Evolutionary conservation across 1,140 invertebrate genomes (phyloP), one percentile per base, ranked within the genome.

Genomic region (Papilio dardanus): DNA sequence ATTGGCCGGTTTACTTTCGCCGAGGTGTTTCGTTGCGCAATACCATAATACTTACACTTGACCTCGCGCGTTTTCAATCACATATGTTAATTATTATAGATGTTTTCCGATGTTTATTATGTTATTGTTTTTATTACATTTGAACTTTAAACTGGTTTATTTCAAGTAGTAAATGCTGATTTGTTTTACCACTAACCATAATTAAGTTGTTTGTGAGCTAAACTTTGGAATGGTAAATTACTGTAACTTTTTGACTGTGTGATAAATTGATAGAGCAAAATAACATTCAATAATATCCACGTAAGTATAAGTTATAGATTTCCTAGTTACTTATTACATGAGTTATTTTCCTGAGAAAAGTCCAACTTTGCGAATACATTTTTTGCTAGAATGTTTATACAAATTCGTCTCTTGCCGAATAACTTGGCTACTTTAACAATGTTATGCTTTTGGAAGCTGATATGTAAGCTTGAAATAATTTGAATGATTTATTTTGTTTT

Each of bases 1-100:
- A 85, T 89, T 87, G 84, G 83, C 84, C 82, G 87, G 83, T 86
- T 89, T 77, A 89, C 91, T 92, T 91, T 91, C 91, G 88, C 87
- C 79, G 81, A 69, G 30, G 71, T 65, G 75, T 76, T 74, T 71
- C 75, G 79, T 92, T 89, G 84, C 87, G 87, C 87, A 91, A 92
- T 84, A 81, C 84, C 85, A 88, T 86, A 79, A 80, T 79, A 84
- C 88, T 88, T 90, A 90, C 89, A 91, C 89, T 91, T 92, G 89
- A 91, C 89, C 89, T 83, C 87, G 77, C 73, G 82, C 77, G 74
- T 79, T 74, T 76, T 76, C 62, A 71, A 75, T 42, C 66, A 58
- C 28, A 67, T 46, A 42, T 46, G 35, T 71, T 42, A 37, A 65
- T 30, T 24, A 7, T 14, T 12, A 16, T 71, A 21, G 31, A 2